Evolutionary conservation across 2,113 vertebrate genomes (phyloP).

Genomic region (Motacilla tschutschensis): DNA sequence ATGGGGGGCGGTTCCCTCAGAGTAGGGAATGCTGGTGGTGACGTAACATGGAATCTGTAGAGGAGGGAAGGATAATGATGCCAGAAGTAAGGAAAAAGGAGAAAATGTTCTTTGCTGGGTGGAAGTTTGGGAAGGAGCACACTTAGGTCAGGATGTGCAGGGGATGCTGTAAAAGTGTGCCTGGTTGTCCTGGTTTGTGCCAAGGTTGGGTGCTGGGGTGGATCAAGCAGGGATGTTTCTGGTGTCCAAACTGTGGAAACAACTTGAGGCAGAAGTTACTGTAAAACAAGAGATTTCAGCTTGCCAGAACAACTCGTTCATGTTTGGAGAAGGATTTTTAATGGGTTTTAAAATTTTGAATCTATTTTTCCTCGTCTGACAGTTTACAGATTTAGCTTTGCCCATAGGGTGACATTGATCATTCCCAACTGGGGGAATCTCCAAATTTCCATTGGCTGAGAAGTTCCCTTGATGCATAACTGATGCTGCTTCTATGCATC

Average conservation of each 20-base stretch:
- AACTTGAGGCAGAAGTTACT: background rate
- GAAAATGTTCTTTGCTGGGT: background rate
- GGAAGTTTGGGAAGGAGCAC: background rate
- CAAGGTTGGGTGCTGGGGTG: background rate
- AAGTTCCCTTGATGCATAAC: background rate
- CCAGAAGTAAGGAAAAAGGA: background rate
- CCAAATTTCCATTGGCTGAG: background rate
- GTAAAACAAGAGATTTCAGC: background rate
- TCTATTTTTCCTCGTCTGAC: accelerated
- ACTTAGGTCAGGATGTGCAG: background rate
- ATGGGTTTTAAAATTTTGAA: background rate
- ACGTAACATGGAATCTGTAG: background rate
- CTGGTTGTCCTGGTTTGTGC: background rate
- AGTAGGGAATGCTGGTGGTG: background rate
- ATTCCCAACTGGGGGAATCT: background rate
- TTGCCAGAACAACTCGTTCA: accelerated
- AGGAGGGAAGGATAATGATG: background rate
- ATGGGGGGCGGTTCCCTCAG: accelerated
- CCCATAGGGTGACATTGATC: background rate
- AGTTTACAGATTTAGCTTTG: accelerated
- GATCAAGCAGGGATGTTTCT: background rate
- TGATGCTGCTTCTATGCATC: background rate
- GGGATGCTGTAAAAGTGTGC: background rate
- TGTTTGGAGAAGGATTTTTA: background rate
- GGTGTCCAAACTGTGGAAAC: background rate